phyloP scores from a whole-genome alignment of 2,888 invertebrate genomes.

The Leptinotarsa peninsularis region DNA sequence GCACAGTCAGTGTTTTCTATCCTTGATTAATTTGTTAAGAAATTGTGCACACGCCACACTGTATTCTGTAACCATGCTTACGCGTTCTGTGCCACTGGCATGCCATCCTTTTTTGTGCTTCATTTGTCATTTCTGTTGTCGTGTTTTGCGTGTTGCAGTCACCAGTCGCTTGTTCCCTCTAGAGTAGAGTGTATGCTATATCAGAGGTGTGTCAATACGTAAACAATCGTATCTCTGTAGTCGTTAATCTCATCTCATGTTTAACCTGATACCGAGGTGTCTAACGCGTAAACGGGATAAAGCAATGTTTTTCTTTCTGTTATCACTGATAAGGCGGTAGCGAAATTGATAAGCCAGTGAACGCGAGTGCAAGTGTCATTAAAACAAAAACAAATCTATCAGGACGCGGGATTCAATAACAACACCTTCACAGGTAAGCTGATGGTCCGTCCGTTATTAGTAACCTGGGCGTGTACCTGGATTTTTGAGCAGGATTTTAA shows the following conservation, averaged over 20 bases:
- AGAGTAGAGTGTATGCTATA: not conserved
- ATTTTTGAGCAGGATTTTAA: constrained; percentile 5
- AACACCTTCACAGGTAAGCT: constrained; percentile 45
- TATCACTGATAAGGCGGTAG: constrained; percentile 35
- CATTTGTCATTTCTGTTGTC: not conserved
- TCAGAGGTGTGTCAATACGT: constrained; percentile 30
- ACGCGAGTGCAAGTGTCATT: constrained; percentile 29
- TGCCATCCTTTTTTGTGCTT: too few species aligned
- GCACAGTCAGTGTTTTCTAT: too few species aligned
- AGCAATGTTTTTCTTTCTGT: constrained; percentile 37
- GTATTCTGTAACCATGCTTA: too few species aligned
- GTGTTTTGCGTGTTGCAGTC: constrained; percentile 23
- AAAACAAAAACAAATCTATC: constrained; percentile 30
- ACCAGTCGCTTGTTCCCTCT: constrained; percentile 6
- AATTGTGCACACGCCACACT: too few species aligned
- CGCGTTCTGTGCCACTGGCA: too few species aligned
- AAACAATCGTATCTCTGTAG: constrained; percentile 12
- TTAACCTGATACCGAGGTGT: constrained; percentile 33
- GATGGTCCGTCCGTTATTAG: constrained; percentile 25
- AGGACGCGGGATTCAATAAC: constrained; percentile 39
- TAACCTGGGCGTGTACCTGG: constrained; percentile 39
- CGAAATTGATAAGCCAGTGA: constrained; percentile 36
- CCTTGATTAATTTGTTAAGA: too few species aligned
- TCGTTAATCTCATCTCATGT: constrained; percentile 24
- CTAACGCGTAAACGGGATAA: constrained; percentile 25